phyloP scores from a whole-genome alignment of 2,888 invertebrate species.

The Rotaria magnacalcarata region DNA sequence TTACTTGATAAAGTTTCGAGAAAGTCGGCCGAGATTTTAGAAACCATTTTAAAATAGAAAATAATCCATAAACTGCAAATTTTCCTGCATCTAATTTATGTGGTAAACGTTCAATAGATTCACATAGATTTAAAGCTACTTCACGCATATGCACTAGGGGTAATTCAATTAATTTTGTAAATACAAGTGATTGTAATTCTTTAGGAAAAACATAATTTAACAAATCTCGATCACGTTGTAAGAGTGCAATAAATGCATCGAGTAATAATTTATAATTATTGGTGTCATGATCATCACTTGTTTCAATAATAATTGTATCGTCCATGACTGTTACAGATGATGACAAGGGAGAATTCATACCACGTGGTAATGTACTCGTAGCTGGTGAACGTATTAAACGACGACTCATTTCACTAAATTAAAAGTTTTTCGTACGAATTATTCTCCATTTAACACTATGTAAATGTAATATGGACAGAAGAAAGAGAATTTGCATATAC shows the following conservation, averaged over 20 bases:
- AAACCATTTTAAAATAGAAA: slow-evolving; percentile 35
- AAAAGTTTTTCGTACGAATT: background rate
- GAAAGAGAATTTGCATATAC: no score
- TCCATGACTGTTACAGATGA: background rate
- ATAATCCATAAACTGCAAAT: slow-evolving; percentile 9
- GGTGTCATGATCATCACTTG: slow-evolving; percentile 28
- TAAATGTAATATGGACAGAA: no score
- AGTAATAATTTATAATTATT: slow-evolving; percentile 25
- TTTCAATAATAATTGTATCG: background rate
- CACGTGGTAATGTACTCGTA: background rate
- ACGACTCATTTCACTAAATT: slow-evolving; percentile 3
- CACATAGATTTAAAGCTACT: background rate
- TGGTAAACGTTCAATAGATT: background rate
- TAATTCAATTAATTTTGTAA: slow-evolving; percentile 33
- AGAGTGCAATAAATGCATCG: slow-evolving; percentile 21
- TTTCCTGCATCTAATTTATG: slow-evolving; percentile 27
- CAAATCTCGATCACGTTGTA: slow-evolving; percentile 28
- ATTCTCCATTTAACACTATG: no score
- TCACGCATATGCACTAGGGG: background rate
- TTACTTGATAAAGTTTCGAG: slow-evolving; percentile 13
- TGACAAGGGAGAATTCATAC: background rate
- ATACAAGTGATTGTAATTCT: slow-evolving; percentile 27
- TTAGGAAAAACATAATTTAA: slow-evolving; percentile 15
- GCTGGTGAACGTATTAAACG: slow-evolving; percentile 14
- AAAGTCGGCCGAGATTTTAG: slow-evolving; percentile 14